Evolutionary conservation across 92 coral and sea anemone species (phyloP), one percentile per base, ranked within the genome.

Genomic region (Bergia puertoricense): DNA sequence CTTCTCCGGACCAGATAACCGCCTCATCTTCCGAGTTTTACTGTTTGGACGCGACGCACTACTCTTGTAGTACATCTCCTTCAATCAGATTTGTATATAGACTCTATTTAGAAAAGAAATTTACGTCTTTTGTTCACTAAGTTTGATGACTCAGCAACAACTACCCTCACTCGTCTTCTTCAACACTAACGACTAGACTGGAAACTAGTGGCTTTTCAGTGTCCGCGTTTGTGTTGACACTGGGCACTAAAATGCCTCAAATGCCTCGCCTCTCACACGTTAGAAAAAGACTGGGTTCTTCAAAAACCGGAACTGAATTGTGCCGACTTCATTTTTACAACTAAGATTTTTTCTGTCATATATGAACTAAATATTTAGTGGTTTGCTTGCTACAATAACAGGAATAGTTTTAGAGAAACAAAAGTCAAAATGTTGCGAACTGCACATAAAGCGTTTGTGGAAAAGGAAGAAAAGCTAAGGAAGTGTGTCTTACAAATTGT

Each of bases 61-160:
- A 90, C 93, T 95, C 92, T 92, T 93, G 82, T 88, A 86, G 90
- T 95, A 91, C 98, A 95, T 95, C 90, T 91, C 94, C 81, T 37
- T 84, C 37, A 48, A 36, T 46, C 44, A 36, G 65, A 84, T 23
- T 46, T 14, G 78, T 69, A 68, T 43, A 39, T 45, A 67, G 16
- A 67, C 67, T 36, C 65, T 48, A 69, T 79, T 42, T 45, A 2
- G 36, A 46, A 68, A 69, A 69, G 66, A 84, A 69, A 66, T 36
- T 14, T 41, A 65, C 68, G 39, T 9, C 3, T 71, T 44, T 57
- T 20, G 51, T 15, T 13, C 36, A 46, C 75, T 39, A 67, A 65
- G 50, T 45, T 76, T 76, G 80, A 76, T 76, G 80, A 76, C 54
- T 76, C 80, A 76, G 77, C 80, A 5, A 76, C 80, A 76, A 82